Evolutionary conservation across 2,113 vertebrate species (phyloP).

Genomic region (Phylloscopus trochiloides): DNA sequence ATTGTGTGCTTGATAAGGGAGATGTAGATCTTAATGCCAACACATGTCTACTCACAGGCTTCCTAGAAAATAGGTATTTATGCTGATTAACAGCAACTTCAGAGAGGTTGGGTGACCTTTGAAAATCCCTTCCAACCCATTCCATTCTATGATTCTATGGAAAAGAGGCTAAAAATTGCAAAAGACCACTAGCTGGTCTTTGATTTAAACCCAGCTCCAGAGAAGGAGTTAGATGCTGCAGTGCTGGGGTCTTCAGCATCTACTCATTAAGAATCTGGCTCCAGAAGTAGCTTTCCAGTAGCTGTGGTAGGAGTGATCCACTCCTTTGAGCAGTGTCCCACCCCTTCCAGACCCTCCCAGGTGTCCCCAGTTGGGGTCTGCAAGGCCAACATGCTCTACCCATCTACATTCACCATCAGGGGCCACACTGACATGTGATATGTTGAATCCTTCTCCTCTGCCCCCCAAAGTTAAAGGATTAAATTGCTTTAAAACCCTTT

Average conservation of each 20-base stretch:
- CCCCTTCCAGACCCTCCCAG: background rate
- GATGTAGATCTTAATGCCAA: background rate
- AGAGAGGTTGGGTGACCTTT: background rate
- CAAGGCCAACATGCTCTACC: background rate
- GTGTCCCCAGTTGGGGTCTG: background rate
- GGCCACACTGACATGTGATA: fast-evolving
- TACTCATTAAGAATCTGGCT: background rate
- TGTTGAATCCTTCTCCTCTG: background rate
- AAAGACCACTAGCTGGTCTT: background rate
- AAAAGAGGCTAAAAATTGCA: background rate
- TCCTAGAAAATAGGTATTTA: background rate
- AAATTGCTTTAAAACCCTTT: background rate
- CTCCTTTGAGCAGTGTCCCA: background rate
- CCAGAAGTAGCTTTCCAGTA: background rate
- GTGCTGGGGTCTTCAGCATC: background rate
- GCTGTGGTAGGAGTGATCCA: background rate
- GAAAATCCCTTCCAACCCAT: background rate
- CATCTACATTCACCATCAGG: background rate
- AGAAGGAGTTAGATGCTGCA: background rate
- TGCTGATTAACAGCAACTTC: background rate
- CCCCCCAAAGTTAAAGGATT: background rate
- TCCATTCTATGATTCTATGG: background rate
- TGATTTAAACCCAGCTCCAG: background rate
- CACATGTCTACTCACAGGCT: background rate
- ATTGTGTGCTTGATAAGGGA: background rate